These are phyloP conservation scores for Semaprochilodus insignis DNA, from an alignment of 2,797 vertebrate species.

Conservation along the genomic window DNA sequence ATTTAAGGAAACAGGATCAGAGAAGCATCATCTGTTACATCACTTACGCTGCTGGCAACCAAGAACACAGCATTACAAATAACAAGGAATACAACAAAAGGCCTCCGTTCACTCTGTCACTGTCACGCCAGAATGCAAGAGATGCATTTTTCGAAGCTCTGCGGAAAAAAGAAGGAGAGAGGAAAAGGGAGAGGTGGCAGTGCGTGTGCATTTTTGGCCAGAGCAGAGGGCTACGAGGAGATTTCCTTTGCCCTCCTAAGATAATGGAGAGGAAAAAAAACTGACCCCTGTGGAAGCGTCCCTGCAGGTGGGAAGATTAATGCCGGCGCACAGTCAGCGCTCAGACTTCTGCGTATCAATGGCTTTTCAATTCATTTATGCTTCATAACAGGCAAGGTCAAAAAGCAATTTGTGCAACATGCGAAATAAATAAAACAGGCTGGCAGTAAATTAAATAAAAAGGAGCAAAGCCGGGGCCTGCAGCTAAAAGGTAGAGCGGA, in stretches of 20 bases:
- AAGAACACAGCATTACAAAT: slow-evolving; percentile 47
- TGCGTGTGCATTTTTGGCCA: slow-evolving; percentile 43
- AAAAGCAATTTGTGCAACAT: slow-evolving; percentile 77
- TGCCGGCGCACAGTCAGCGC: slow-evolving; percentile 64
- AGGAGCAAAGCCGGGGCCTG: slow-evolving; percentile 75
- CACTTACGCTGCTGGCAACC: slow-evolving; percentile 27
- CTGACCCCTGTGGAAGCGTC: slow-evolving; percentile 71
- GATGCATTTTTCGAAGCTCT: slow-evolving; percentile 52
- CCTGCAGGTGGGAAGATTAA: slow-evolving; percentile 72
- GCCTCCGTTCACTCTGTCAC: slow-evolving; percentile 55
- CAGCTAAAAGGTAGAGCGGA: slow-evolving; percentile 62
- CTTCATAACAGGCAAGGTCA: slow-evolving; percentile 81
- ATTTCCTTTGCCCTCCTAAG: slow-evolving; percentile 76
- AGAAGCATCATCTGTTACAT: slow-evolving; percentile 33
- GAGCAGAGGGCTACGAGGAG: slow-evolving; percentile 69
- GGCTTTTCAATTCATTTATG: slow-evolving; percentile 79
- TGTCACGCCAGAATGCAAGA: slow-evolving; percentile 59
- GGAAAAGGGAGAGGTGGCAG: not conserved
- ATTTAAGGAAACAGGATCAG: slow-evolving; percentile 38
- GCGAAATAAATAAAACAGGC: slow-evolving; percentile 81
- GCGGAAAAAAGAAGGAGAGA: not conserved
- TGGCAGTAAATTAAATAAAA: slow-evolving; percentile 78
- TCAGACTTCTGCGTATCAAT: slow-evolving; percentile 74
- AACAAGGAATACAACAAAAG: slow-evolving; percentile 49
- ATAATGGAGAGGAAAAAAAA: slow-evolving; percentile 76